Percentiles rank a stretch among this genome's conserved stretches.
Conservation (phyloP, 2,797 vertebrate genomes). For the Petrocephalus sullivani region DNA sequence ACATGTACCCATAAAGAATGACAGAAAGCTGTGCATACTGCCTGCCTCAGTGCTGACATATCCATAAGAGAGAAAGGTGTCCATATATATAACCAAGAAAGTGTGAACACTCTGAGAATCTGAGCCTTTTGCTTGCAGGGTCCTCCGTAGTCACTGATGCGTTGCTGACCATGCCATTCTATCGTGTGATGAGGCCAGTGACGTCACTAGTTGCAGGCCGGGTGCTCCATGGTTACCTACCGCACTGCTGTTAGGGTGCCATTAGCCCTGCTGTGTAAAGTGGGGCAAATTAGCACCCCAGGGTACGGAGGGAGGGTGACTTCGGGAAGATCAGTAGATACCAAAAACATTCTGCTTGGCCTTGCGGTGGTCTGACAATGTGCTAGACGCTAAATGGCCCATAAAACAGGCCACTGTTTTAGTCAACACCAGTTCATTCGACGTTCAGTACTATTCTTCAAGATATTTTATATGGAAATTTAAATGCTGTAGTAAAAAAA, state of each 20-base stretch:
- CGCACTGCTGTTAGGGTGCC: constrained; percentile 9
- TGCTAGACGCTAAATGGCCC: constrained; percentile 20
- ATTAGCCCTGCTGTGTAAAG: constrained; percentile 23
- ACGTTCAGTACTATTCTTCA: background rate
- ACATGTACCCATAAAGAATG: background rate
- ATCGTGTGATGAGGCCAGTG: constrained; percentile 25
- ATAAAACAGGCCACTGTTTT: background rate
- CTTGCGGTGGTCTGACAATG: constrained; percentile 21
- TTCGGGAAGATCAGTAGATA: background rate
- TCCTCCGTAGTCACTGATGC: background rate
- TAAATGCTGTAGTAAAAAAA: background rate
- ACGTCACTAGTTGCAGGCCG: background rate
- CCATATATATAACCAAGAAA: background rate
- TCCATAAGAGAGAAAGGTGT: background rate
- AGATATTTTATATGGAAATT: background rate
- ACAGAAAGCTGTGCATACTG: background rate
- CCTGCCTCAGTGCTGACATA: background rate
- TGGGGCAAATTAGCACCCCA: constrained; percentile 22
- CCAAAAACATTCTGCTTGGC: constrained; percentile 25
- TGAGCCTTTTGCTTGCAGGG: background rate
- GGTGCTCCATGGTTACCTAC: background rate
- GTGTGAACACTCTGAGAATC: background rate
- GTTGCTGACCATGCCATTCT: constrained; percentile 33
- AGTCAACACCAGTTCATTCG: background rate
- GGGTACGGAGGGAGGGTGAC: constrained; percentile 16